A percentile compares a stretch with the other conserved stretches of the same genome.
Conservation (phyloP, 2,888 invertebrate species). For the Isotomurus palustris region DNA sequence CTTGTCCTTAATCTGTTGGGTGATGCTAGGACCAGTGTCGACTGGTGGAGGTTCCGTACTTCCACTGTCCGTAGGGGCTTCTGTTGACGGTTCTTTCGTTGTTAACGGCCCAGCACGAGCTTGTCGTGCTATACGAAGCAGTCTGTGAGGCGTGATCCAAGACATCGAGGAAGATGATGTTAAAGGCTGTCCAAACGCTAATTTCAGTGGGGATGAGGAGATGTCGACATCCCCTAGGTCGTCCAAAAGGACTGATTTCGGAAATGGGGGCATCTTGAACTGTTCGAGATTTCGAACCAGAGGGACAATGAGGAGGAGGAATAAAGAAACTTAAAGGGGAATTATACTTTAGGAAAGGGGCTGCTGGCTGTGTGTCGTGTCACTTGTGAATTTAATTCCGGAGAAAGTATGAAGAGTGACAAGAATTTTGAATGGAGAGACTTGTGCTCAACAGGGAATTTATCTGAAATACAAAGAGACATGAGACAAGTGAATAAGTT, state of each 20-base stretch:
- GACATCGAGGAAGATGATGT: neutral
- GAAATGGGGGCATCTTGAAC: no score
- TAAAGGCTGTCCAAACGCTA: neutral
- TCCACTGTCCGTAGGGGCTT: conserved; percentile 21
- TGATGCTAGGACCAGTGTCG: conserved; percentile 33
- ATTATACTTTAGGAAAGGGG: no score
- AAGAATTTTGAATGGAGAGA: no score
- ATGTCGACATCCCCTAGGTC: neutral
- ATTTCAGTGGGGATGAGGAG: neutral
- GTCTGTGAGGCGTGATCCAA: conserved; percentile 2
- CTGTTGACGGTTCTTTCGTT: conserved; percentile 6
- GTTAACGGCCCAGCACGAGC: conserved; percentile 8
- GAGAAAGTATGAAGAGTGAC: no score
- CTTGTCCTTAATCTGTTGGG: conserved; percentile 29
- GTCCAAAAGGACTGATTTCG: no score
- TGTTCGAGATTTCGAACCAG: no score
- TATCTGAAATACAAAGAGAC: no score
- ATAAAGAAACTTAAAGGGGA: no score
- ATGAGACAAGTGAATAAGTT: no score
- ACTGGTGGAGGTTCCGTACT: conserved; percentile 29
- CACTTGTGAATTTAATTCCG: no score
- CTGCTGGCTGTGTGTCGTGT: no score
- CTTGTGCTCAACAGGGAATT: no score
- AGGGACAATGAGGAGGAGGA: neutral
- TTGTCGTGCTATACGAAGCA: neutral